phyloP scores from a whole-genome alignment of 2,797 vertebrate species.

The Pseudomugil tenellus region DNA sequence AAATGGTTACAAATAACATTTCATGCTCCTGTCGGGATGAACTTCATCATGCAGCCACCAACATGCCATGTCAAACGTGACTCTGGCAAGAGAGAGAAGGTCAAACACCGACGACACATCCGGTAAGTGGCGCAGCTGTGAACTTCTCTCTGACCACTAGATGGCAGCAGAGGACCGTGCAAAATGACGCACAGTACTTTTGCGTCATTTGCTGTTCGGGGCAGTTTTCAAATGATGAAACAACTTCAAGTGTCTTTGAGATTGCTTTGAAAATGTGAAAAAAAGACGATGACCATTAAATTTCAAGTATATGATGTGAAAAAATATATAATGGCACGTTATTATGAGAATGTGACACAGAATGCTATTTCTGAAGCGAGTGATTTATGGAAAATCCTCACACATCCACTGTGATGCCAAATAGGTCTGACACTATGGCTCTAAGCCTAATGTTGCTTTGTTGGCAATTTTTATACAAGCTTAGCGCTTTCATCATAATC shows the following conservation, averaged over 20 bases:
- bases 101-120: conserved; percentile 67
- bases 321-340: background rate
- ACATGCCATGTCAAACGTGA: conserved; percentile 46
- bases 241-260: background rate
- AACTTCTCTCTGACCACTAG: conserved; percentile 25
- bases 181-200: background rate
- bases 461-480: conserved; percentile 16
- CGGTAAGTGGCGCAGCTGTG: conserved; percentile 22
- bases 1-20: conserved; percentile 29
- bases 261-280: conserved; percentile 9
- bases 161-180: conserved; percentile 44
- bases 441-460: background rate
- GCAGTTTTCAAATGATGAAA: background rate
- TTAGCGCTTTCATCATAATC: conserved; percentile 31
- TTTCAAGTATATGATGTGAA: background rate
- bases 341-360: background rate
- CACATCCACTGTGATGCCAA: background rate
- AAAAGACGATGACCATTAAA: no score
- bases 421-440: conserved; percentile 7
- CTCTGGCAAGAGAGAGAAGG: conserved; percentile 47
- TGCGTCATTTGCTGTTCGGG: background rate
- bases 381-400: background rate
- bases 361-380: background rate
- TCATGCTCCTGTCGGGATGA: conserved; percentile 8
- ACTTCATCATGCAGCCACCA: background rate